A percentile compares a stretch with the other conserved stretches of the same genome.
phyloP scores from a whole-genome alignment of 1,140 invertebrate genomes.

The Aphis craccivora region DNA sequence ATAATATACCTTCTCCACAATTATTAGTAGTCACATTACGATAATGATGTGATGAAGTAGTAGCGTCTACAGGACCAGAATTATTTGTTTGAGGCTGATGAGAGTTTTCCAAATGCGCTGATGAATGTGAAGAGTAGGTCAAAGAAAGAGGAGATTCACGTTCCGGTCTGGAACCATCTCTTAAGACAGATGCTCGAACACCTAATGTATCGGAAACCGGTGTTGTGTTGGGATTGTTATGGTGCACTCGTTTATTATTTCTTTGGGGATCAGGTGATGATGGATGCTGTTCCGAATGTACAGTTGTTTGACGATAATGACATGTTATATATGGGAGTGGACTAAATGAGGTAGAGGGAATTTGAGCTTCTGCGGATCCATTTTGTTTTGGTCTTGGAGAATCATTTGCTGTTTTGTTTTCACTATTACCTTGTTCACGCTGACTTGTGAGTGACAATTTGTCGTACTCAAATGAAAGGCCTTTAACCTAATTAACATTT shows the following conservation, averaged over 20 bases:
- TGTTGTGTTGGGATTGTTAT: constrained; percentile 36
- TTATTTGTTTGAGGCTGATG: constrained; percentile 46
- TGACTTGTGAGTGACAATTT: constrained; percentile 71
- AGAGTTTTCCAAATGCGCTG: constrained; percentile 56
- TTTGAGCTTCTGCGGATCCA: constrained; percentile 22
- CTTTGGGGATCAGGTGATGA: constrained; percentile 60
- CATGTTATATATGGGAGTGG: constrained; percentile 15
- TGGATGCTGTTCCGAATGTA: constrained; percentile 26
- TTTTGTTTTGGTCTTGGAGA: constrained; percentile 44
- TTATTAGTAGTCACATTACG: constrained; percentile 40
- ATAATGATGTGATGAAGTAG: constrained; percentile 38
- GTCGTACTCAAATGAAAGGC: constrained; percentile 79
- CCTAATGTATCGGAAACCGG: constrained; percentile 60
- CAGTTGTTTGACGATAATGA: constrained; percentile 43
- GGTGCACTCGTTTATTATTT: constrained; percentile 69
- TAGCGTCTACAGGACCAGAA: constrained; percentile 32
- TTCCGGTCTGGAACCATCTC: constrained; percentile 67
- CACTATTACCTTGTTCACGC: constrained; percentile 43
- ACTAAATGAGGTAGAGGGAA: constrained; percentile 39
- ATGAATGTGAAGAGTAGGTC: constrained; percentile 37
- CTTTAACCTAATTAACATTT: constrained; percentile 71
- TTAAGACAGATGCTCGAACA: constrained; percentile 70
- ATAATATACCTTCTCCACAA: constrained; percentile 52
- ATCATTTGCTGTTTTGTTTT: constrained; percentile 32
- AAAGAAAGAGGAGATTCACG: constrained; percentile 59